A percentile compares a stretch with the other conserved stretches of the same genome.
Evolutionary conservation across 2,113 vertebrate genomes (phyloP).

Genomic region (Phalacrocorax carbo): DNA sequence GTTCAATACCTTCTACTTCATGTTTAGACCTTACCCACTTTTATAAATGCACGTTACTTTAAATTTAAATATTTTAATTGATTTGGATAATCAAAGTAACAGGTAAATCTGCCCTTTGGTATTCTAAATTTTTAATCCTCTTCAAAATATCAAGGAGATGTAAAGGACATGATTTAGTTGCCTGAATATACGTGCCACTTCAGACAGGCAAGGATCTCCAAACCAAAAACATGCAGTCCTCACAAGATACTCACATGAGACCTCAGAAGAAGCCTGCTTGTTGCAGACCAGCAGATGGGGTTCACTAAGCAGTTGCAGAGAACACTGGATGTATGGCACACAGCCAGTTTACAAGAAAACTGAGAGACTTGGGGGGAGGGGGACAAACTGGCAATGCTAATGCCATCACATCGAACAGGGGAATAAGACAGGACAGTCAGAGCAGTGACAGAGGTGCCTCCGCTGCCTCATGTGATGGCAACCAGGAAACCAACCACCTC

Average conservation of each 20-base stretch:
- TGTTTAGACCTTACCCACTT: neutral
- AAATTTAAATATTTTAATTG: neutral
- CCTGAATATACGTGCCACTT: neutral
- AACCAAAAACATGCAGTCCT: neutral
- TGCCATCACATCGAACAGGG: too few species aligned
- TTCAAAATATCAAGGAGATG: neutral
- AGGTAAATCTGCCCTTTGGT: neutral
- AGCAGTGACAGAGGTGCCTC: too few species aligned
- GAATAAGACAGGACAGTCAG: too few species aligned
- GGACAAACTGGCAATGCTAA: too few species aligned
- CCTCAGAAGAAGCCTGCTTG: neutral
- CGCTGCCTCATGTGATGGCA: too few species aligned
- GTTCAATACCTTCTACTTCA: neutral
- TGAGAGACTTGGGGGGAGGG: too few species aligned
- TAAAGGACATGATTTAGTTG: neutral
- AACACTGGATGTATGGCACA: neutral
- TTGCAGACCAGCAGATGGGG: neutral
- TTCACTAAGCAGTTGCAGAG: neutral
- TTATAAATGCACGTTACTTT: neutral
- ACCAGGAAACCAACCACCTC: too few species aligned
- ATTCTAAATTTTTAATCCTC: neutral
- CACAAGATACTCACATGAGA: neutral
- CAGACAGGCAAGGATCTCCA: neutral
- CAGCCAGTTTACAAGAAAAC: neutral
- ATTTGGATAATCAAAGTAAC: neutral